Base-by-base conservation (phyloP, 2,113 vertebrate genomes). In the Equus przewalskii region DNA sequence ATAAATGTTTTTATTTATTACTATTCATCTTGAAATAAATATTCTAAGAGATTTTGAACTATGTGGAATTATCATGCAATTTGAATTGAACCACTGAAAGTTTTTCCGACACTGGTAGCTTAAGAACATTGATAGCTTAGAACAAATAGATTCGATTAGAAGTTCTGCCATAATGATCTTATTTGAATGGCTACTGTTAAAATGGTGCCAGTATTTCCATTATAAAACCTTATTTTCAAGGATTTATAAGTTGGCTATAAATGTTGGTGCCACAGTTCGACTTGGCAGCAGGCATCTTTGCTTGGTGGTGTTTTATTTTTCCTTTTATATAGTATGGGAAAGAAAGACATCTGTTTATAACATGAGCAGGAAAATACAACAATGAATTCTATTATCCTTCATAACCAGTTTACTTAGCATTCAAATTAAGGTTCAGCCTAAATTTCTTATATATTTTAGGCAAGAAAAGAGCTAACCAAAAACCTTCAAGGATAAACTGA, bases 151-250 rank as follows among this genome's bases (percentile, higher is more conserved):
- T 97, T 98, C 96, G 83, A 97, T 98, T 96, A 94, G 96, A 98
- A 94, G 56, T 98, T 97, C 97, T 98, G 96, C 91, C 97, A 67
- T 64, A 87, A 93, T 86, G 73, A 95, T 90, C 84, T 75, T 98
- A 98, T 98, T 98, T 97, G 96, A 98, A 96, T 96, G 84, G 92
- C 93, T 97, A 86, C 91, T 91, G 90, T 98, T 98, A 98, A 98
- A 87, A 98, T 95, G 93, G 87, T 94, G 93, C 94, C 96, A 98
- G 89, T 79, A 73, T 98, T 98, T 98, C 94, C 87, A 97, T 98
- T 98, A 97, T 92, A 98, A 98, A 98, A 81, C 33, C 92, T 90
- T 87, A 75, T 56, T 75, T 95, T 98, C 82, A 96, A 89, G 96
- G 93, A 73, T 95, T 98, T 97, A 93, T 97, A 98, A 98, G 81